Base-by-base conservation (phyloP, 2,888 invertebrate species). In the Perizoma flavofasciatum region DNA sequence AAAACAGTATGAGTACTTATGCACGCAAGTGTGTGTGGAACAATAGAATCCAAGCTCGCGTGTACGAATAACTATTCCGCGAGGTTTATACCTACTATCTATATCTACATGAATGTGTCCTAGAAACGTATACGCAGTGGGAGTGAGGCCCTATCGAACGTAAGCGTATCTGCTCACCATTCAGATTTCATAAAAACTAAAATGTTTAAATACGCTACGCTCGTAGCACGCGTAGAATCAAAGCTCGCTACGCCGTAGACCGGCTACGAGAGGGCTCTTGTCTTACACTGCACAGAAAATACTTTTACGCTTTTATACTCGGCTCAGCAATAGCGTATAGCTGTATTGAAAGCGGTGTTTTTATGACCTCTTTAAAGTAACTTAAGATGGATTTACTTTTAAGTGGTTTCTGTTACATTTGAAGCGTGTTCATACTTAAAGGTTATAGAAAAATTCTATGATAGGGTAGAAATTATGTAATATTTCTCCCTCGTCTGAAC, bases 161-260 rank as follows among this genome's bases (percentile, higher is more conserved):
- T 5, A 37, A 37, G 4, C 37, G n/a, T n/a, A n/a, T 41, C 6
- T n/a, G 9, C 35, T 34, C 47, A 7, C 49, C 52, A 49, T 56
- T 56, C 49, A 49, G 22, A 10, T 56, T 46, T 10, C 40, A 34
- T 33, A 53, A 39, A 41, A 56, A 9, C 44, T 37, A 56, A 56
- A 61, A 56, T 56, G 52, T 35, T 47, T 49, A 54, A 49, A 46
- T 47, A 50, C 54, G 56, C 57, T 61, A 61, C 57, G 54, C 37
- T 44, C 54, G 57, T 54, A 61, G 57, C 57, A 43, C 48, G 55
- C 55, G 55, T 62, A 47, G 51, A 58, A 51, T 33, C 54, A 62
- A 61, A 58, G 54, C 61, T 39, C 39, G 52, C 53, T 68, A 64
- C 65, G 63, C 22, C 58, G 66, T 68, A 64, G 66, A 53, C 59